Conservation (phyloP, 2,797 vertebrate genomes). For the Hydrolagus colliei region DNA sequence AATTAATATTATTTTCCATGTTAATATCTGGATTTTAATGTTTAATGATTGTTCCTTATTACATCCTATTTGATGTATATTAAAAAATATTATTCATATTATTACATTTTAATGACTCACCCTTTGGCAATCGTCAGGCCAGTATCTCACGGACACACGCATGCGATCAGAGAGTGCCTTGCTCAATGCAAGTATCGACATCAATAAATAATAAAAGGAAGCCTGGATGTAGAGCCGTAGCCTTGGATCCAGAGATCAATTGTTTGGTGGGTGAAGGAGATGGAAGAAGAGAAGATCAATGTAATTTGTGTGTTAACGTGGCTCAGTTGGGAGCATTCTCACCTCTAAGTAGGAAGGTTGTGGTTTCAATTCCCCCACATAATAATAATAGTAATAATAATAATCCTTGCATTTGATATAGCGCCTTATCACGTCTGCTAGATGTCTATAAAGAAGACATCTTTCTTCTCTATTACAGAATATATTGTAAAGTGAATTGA, state of each 20-base stretch:
- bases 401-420: too few relatives aligned
- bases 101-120: constrained; percentile 27
- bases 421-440: too few relatives aligned
- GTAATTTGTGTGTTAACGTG: too few relatives aligned
- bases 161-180: background rate
- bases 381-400: too few relatives aligned
- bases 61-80: background rate
- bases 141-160: background rate
- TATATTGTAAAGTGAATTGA: too few relatives aligned
- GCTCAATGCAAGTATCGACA: background rate
- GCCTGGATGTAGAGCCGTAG: background rate
- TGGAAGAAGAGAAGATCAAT: background rate
- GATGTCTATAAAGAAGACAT: too few relatives aligned
- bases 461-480: too few relatives aligned
- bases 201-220: constrained; percentile 20
- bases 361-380: too few relatives aligned
- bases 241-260: background rate
- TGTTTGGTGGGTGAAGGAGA: background rate
- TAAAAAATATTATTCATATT: background rate
- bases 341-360: too few relatives aligned
- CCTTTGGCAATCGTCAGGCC: constrained; percentile 13
- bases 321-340: too few relatives aligned
- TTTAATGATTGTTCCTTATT: background rate
- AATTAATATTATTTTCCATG: background rate
- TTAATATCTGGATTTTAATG: background rate